Evolutionary conservation across 2,797 vertebrate genomes (phyloP), one percentile per base, ranked within the genome.

Genomic region (Cynodonichthys magdalenae): DNA sequence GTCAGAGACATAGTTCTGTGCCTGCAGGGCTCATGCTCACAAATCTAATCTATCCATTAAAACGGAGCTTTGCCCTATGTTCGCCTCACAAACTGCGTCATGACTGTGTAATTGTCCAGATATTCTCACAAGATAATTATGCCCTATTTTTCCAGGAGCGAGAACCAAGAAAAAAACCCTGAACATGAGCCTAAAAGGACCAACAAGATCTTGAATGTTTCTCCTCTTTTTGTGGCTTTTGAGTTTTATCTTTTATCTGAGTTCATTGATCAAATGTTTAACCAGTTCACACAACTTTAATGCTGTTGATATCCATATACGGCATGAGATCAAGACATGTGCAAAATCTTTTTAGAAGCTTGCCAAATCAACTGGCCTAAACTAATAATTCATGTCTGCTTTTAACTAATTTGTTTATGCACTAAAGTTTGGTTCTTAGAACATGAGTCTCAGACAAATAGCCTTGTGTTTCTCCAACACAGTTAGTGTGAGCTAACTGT

Each of bases 11-110:
- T 34, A 79, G 71, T 75, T 85, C 66, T 62, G 69, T 56, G 71
- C 87, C 87, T 82, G 69, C 72, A 66, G 82, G 72, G 70, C 67
- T 59, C 71, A 52, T 66, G 65, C 80, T 79, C 75, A 81, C 81
- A 83, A 84, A 92, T 92, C 79, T 89, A 87, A 92, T 92, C 85
- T 86, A 18, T 64, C 54, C 79, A 66, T 88, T 91, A 89, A 87
- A 89, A 89, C 73, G 70, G 80, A 74, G 82, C 81, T 82, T 69
- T 80, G 68, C 83, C 84, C 71, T 53, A 53, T 24, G 52, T 74
- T 78, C 65, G 36, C 74, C 71, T 78, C 80, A 78, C 77, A 75
- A 27, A 68, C 67, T 79, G 79, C 75, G 19, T 87, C 87, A 86
- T 51, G 6, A 53, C 87, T 75, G 81, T 82, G 79, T 89, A 87